These are phyloP conservation scores for Beroe ovata DNA, from an alignment of 37 sponge, comb jelly and placozoan species.

Conservation along the genomic window DNA sequence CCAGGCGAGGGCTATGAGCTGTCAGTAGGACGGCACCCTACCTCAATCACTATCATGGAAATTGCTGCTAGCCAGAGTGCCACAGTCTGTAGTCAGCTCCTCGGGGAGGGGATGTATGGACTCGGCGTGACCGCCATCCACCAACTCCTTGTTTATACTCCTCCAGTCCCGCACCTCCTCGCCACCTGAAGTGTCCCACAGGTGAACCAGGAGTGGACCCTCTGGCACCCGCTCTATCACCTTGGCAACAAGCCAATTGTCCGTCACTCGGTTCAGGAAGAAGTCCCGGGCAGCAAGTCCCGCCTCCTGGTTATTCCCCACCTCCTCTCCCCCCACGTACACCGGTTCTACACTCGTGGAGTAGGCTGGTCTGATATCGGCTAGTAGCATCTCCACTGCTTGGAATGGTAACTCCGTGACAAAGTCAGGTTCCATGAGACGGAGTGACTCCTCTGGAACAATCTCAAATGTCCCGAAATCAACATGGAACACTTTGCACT, in stretches of 20 bases:
- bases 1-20: no score
- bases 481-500: slow-evolving; percentile 23
- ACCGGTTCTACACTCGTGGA: neutral
- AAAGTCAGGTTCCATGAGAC: slow-evolving; percentile 11
- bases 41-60: slow-evolving; percentile 31
- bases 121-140: neutral
- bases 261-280: slow-evolving; percentile 38
- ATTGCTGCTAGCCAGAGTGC: slow-evolving; percentile 42
- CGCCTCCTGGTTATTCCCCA: neutral
- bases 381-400: slow-evolving; percentile 54
- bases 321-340: neutral
- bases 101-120: neutral
- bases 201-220: slow-evolving; percentile 23
- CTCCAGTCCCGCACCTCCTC: neutral
- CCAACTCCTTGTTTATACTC: slow-evolving; percentile 31
- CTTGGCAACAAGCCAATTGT: slow-evolving; percentile 45
- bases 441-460: slow-evolving; percentile 3
- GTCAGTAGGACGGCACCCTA: neutral
- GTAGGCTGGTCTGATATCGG: slow-evolving; percentile 7
- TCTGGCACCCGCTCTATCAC: slow-evolving; percentile 22
- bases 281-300: neutral
- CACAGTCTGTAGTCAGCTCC: slow-evolving; percentile 55
- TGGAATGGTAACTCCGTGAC: slow-evolving; percentile 32
- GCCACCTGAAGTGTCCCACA: neutral
- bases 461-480: slow-evolving; percentile 55